phyloP scores from a whole-genome alignment of 2,797 vertebrate genomes.

The Macropus fuliginosus region DNA sequence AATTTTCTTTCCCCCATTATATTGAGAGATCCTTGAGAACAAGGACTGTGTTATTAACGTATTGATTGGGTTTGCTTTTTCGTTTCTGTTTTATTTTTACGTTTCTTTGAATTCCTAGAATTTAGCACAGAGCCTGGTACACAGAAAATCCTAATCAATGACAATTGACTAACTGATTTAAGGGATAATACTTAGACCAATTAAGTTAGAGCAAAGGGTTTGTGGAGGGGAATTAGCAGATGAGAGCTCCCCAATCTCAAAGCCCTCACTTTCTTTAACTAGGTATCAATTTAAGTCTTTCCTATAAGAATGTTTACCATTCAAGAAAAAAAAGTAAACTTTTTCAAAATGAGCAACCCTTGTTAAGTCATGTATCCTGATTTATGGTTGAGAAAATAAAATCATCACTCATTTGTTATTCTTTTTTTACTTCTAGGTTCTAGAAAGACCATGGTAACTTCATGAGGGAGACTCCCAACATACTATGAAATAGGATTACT shows the following conservation, averaged over 20 bases:
- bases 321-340: not conserved
- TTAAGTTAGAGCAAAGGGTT: not conserved
- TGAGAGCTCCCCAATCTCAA: not conserved
- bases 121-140: not conserved
- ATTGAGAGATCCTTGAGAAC: not conserved
- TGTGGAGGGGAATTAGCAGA: not conserved
- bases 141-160: not conserved
- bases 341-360: not conserved
- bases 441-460: not conserved
- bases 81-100: not conserved
- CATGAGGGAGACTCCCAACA: not conserved
- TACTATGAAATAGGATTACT: not conserved
- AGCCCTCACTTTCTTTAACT: not conserved
- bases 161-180: not conserved
- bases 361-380: not conserved
- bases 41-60: not conserved
- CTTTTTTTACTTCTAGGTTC: not conserved
- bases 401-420: not conserved
- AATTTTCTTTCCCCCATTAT: not conserved
- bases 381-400: not conserved
- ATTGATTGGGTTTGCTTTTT: no score
- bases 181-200: not conserved
- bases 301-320: not conserved
- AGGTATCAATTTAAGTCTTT: not conserved
- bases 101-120: not conserved